A percentile compares a stretch with the other conserved stretches of the same genome.
phyloP scores from a whole-genome alignment of 1,140 invertebrate genomes.

The Bombus pascuorum region DNA sequence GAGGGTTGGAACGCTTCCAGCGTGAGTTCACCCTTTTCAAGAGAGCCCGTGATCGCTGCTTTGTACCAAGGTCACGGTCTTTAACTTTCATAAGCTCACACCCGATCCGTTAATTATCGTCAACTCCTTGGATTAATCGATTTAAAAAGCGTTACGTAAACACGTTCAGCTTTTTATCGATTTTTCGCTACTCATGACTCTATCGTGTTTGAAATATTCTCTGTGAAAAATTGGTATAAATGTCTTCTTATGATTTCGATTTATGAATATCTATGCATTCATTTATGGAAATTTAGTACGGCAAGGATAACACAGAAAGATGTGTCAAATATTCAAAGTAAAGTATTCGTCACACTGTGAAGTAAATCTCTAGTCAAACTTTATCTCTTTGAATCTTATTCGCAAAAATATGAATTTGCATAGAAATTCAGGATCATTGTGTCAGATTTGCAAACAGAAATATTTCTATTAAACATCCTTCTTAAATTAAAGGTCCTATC shows the following conservation, averaged over 20 bases:
- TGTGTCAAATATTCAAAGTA: too few species aligned
- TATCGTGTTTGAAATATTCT: neutral
- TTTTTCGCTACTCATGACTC: neutral
- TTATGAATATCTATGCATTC: too few species aligned
- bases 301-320: too few species aligned
- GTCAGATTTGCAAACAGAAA: neutral
- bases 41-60: neutral
- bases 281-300: too few species aligned
- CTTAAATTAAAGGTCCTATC: neutral
- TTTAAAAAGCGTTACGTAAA: constrained; percentile 35
- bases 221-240: neutral
- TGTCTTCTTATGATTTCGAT: neutral
- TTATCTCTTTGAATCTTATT: too few species aligned
- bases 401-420: too few species aligned
- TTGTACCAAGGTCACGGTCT: constrained; percentile 66
- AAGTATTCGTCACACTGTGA: too few species aligned
- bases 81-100: constrained; percentile 73
- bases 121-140: constrained; percentile 62
- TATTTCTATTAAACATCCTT: neutral
- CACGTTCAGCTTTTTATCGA: neutral
- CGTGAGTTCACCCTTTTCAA: neutral
- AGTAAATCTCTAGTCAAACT: too few species aligned
- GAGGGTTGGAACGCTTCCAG: constrained; percentile 2
- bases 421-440: neutral
- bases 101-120: constrained; percentile 68